Evolutionary conservation across 1,140 invertebrate species (phyloP).

Genomic region (Euborellia annulipes): DNA sequence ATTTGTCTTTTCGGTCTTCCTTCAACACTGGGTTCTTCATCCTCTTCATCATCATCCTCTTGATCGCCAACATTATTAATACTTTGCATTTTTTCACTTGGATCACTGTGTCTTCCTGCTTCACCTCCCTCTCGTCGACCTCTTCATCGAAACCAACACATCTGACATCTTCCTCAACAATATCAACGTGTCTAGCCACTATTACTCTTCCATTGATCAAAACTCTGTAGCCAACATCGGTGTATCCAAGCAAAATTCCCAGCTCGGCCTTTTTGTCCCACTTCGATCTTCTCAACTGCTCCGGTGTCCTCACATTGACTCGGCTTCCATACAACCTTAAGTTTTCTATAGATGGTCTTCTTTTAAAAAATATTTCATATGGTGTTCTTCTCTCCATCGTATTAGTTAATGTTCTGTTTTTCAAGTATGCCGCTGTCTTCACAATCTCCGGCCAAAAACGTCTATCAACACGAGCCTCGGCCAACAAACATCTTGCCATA

Average conservation of each 20-base stretch:
- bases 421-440: slow-evolving; percentile 18
- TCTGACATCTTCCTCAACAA: slow-evolving; percentile 13
- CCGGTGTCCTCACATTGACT: slow-evolving; percentile 12
- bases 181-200: slow-evolving; percentile 14
- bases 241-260: slow-evolving; percentile 15
- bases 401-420: slow-evolving; percentile 22
- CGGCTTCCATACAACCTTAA: slow-evolving; percentile 16
- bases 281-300: slow-evolving; percentile 10
- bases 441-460: slow-evolving; percentile 23
- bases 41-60: too few relatives aligned
- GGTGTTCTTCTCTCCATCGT: slow-evolving; percentile 16
- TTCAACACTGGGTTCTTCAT: too few relatives aligned
- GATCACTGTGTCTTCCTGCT: too few relatives aligned
- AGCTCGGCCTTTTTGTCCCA: slow-evolving; percentile 15
- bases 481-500: slow-evolving; percentile 16
- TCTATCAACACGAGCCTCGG: slow-evolving; percentile 15
- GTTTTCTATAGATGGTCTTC: slow-evolving; percentile 16
- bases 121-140: too few relatives aligned
- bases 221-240: slow-evolving; percentile 13
- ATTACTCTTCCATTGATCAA: slow-evolving; percentile 15
- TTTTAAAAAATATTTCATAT: slow-evolving; percentile 17
- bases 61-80: too few relatives aligned
- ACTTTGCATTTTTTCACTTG: too few relatives aligned
- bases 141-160: slow-evolving; percentile 12
- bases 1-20: too few relatives aligned